Conservation (phyloP, 2,888 invertebrate species). For the Lasius platythorax region DNA sequence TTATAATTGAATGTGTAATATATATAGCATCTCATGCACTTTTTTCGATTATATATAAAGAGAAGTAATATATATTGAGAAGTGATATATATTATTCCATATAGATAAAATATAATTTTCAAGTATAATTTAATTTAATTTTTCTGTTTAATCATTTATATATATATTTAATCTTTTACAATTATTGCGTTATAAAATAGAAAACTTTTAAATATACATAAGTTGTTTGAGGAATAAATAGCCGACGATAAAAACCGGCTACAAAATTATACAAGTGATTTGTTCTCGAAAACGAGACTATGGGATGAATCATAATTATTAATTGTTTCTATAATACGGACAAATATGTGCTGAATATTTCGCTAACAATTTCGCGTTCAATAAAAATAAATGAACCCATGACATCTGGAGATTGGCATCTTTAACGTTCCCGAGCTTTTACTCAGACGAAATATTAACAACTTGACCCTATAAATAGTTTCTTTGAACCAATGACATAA, state of each 20-base stretch:
- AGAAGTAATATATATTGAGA: neutral
- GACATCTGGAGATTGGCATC: neutral
- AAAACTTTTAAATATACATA: neutral
- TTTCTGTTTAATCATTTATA: neutral
- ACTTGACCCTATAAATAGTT: slow-evolving; percentile 25
- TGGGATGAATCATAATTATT: neutral
- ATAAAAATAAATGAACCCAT: slow-evolving; percentile 31
- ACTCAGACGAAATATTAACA: neutral
- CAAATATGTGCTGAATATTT: neutral
- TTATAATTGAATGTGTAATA: slow-evolving; percentile 37
- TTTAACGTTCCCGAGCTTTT: slow-evolving; percentile 7
- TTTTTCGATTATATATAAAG: neutral
- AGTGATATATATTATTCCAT: too few species aligned
- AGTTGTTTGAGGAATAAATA: neutral
- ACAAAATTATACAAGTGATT: neutral
- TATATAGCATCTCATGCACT: neutral
- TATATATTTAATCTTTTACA: neutral
- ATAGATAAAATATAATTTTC: neutral
- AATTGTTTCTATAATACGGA: neutral
- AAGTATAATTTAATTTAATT: neutral
- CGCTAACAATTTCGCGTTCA: slow-evolving; percentile 23
- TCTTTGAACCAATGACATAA: slow-evolving; percentile 18
- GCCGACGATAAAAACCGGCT: neutral
- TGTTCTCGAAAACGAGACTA: neutral
- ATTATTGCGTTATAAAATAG: neutral